Base-by-base conservation (phyloP, 2,113 vertebrate genomes). In the Scopus umbretta region DNA sequence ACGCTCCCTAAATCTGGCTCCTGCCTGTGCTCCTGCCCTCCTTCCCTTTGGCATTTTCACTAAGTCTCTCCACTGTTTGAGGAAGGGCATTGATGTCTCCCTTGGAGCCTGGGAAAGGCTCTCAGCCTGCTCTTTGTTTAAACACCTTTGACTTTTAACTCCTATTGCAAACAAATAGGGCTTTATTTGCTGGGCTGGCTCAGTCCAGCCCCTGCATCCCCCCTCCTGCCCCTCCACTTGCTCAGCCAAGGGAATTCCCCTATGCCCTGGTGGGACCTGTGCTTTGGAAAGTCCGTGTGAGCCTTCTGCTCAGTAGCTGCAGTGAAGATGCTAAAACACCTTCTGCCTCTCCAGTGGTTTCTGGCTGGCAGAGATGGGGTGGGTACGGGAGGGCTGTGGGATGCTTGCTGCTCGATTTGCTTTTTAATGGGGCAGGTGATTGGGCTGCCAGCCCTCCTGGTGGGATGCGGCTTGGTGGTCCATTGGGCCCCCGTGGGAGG, bases 181-280 rank as follows among this genome's bases (percentile, higher is more conserved):
- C 65, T 49, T n/a, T 13, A 13, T 43, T 58, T 0, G 1, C 30
- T 0, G 2, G 23, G 17, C 38, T 23, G 80, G 21, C 61, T 63
- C 76, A 38, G 56, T 43, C 20, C 34, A 23, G 36, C 30, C 40
- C 72, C 40, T 52, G 29, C 34, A 12, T 16, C 36, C 49, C 62
- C 9, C 5, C 8, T 23, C 43, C 43, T 19, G 38, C 30, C 61
- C 79, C 82, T 88, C 78, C 2, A 9, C n/a, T 73, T 1, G 0
- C 72, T 30, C 0, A 1, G 50, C 76, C 38, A 2, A 30, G 66
- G 90, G 84, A 88, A 43, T 81, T 80, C 91, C 84, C 29, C 21
- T 0, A 0, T 1, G 5, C 4, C 19, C 23, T 0, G 1, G 38
- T 52, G 49, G 6, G 36, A 32, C 19, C 5, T 0, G 6, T 9